Conservation (phyloP, 2,797 vertebrate species). For the Remorina albescens region DNA sequence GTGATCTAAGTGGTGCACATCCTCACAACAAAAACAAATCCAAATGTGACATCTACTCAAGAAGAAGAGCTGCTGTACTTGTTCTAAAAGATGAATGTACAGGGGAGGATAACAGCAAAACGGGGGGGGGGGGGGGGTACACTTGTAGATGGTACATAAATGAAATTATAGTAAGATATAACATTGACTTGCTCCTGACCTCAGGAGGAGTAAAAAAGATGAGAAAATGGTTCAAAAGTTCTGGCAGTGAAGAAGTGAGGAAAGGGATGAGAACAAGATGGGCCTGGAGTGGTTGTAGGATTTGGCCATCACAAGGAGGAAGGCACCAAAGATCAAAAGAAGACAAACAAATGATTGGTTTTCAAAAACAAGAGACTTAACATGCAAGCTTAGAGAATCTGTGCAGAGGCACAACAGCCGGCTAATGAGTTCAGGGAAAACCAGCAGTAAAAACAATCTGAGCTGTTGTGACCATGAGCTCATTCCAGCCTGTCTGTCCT, state of each 20-base stretch:
- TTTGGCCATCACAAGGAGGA: not conserved
- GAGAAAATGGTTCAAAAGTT: not conserved
- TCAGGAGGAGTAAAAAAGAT: not conserved
- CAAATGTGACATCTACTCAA: no score
- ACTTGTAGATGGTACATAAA: no score
- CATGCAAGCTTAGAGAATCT: slow-evolving; percentile 6
- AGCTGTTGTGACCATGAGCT: slow-evolving; percentile 48
- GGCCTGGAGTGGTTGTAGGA: slow-evolving; percentile 1
- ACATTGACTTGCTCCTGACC: no score
- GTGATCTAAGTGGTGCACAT: no score
- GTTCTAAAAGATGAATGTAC: no score
- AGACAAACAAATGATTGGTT: slow-evolving; percentile 38
- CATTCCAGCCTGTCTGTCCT: slow-evolving; percentile 37
- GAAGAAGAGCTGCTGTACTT: no score
- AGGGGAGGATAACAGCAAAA: no score
- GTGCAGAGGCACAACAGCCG: slow-evolving; percentile 32
- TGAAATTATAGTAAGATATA: no score
- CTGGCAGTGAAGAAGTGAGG: not conserved
- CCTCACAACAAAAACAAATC: no score
- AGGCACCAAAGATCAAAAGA: slow-evolving; percentile 36
- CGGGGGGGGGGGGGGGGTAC: no score
- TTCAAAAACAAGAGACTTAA: slow-evolving; percentile 29
- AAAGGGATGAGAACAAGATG: not conserved
- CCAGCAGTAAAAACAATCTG: slow-evolving; percentile 62
- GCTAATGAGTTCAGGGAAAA: slow-evolving; percentile 72